phyloP scores from a whole-genome alignment of 2,113 vertebrate species.

The Pogona vitticeps region DNA sequence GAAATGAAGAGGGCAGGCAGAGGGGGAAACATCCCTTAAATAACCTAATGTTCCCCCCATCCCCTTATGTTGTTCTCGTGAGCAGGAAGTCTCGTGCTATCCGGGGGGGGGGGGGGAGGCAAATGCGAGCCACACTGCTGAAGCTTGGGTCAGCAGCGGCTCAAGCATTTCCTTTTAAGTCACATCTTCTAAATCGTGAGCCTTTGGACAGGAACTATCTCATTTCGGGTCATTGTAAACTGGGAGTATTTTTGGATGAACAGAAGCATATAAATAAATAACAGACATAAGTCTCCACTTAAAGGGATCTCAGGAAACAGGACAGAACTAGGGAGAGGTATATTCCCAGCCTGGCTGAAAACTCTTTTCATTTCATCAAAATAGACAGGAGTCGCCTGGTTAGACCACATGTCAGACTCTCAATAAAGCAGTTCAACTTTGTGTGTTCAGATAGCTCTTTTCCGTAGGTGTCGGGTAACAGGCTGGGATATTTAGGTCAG shows the following conservation, averaged over 20 bases:
- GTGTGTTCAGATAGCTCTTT: background rate
- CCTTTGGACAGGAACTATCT: background rate
- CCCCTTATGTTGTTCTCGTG: too few species aligned
- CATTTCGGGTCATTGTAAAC: background rate
- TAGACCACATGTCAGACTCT: background rate
- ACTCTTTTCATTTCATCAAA: background rate
- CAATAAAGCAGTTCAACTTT: background rate
- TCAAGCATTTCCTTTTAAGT: background rate
- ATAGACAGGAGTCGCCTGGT: background rate
- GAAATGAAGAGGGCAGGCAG: too few species aligned
- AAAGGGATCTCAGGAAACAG: background rate
- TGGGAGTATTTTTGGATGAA: background rate
- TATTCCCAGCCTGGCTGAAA: background rate
- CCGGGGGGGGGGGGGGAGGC: too few species aligned
- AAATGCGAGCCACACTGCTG: too few species aligned
- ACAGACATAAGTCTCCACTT: background rate
- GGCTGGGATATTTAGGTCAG: background rate
- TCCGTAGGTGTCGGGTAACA: background rate
- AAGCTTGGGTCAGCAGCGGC: too few species aligned
- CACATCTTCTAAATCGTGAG: background rate
- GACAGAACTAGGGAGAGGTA: background rate
- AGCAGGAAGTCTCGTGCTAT: too few species aligned
- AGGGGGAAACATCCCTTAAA: too few species aligned
- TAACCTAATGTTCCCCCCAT: too few species aligned
- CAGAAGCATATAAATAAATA: background rate